A percentile compares a stretch with the other conserved stretches of the same genome.
These are phyloP conservation scores for Osmerus mordax DNA, from an alignment of 2,113 vertebrate species.

Conservation along the genomic window DNA sequence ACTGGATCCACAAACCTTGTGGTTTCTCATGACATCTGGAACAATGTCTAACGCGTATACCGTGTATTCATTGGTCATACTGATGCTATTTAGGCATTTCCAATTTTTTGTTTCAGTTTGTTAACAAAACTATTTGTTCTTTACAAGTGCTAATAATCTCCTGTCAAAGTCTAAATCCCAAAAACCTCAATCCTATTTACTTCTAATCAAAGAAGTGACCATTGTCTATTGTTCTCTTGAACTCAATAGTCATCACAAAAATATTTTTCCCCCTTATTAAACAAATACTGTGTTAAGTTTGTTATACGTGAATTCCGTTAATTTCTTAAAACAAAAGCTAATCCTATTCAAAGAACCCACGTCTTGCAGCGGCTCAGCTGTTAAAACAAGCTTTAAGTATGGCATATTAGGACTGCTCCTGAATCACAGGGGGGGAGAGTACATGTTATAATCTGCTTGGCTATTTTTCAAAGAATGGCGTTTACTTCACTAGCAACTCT, in stretches of 20 bases:
- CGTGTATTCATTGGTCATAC: too few species aligned
- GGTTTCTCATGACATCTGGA: too few species aligned
- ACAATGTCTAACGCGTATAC: too few species aligned
- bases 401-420: too few species aligned
- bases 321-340: not conserved
- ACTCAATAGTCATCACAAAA: not conserved
- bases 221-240: conserved; percentile 28
- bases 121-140: conserved; percentile 19
- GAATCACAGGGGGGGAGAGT: too few species aligned
- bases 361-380: too few species aligned
- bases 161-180: conserved; percentile 15
- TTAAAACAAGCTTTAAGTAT: too few species aligned
- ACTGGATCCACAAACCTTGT: too few species aligned
- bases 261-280: not conserved
- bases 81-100: not conserved
- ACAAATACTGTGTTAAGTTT: not conserved
- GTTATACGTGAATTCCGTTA: not conserved
- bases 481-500: too few species aligned
- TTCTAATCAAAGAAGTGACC: not conserved
- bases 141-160: conserved; percentile 37
- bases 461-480: too few species aligned
- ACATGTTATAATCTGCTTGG: too few species aligned
- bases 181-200: conserved; percentile 24
- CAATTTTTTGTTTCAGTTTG: conserved; percentile 24
- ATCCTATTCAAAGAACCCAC: not conserved